These are phyloP conservation scores for Cassiopea andromeda DNA, from an alignment of 30 jellyfish, hydroid and myxozoan species.

Conservation along the genomic window DNA sequence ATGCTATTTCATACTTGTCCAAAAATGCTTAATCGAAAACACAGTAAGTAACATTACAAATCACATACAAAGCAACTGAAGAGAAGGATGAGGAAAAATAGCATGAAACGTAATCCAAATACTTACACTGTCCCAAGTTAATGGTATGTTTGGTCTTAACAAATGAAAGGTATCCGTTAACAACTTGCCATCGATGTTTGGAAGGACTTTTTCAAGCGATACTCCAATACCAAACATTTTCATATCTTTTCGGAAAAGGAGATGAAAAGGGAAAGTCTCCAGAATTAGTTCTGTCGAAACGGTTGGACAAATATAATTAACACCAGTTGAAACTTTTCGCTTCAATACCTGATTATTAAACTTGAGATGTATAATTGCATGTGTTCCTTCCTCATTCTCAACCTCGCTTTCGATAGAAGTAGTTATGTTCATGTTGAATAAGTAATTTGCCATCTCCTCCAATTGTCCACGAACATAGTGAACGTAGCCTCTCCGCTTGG, in stretches of 20 bases:
- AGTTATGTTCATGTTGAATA: constrained; percentile 28
- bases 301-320: constrained; percentile 42
- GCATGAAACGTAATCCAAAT: no score
- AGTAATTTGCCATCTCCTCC: constrained; percentile 47
- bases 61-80: not conserved
- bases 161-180: constrained; percentile 27
- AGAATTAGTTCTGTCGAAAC: constrained; percentile 61
- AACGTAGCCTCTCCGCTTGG: constrained; percentile 59
- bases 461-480: constrained; percentile 64
- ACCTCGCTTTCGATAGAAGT: constrained; percentile 30
- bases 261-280: constrained; percentile 61
- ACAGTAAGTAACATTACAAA: not conserved
- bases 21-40: no score
- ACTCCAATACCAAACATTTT: constrained; percentile 65
- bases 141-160: constrained; percentile 47
- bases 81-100: no score
- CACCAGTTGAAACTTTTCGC: constrained; percentile 55
- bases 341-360: constrained; percentile 26
- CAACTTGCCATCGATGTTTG: constrained; percentile 35
- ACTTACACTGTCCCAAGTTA: constrained; percentile 69
- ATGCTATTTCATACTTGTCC: no score
- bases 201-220: constrained; percentile 57
- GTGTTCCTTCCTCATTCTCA: constrained; percentile 41
- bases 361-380: constrained; percentile 34
- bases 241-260: constrained; percentile 53